Base-by-base conservation (phyloP, 1,140 invertebrate genomes). In the Trissolcus basalis region DNA sequence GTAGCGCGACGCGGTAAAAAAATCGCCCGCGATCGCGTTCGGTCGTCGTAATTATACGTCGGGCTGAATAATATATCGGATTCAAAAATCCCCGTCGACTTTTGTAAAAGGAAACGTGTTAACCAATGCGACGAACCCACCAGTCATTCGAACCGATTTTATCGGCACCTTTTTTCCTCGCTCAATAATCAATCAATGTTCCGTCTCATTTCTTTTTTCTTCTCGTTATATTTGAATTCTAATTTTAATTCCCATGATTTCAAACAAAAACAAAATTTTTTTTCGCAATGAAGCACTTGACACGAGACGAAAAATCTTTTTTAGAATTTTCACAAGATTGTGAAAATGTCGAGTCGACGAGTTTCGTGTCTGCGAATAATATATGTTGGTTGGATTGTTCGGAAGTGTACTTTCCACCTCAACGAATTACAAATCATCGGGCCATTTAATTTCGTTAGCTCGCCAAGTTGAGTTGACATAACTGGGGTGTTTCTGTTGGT, bases 361-460 rank as follows among this genome's bases (percentile, higher is more conserved):
- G n/a, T n/a, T n/a, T n/a, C n/a, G n/a, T n/a, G n/a, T n/a, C n/a
- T n/a, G n/a, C n/a, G n/a, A n/a, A n/a, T n/a, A n/a, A n/a, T n/a
- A n/a, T n/a, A 27, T 27, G 19, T 27, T 27, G 19, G 6, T 27
- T 27, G 19, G 19, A 27, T 27, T 3, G 19, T 27, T 27, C 1
- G 19, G 19, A n/a, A n/a, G n/a, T n/a, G n/a, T 27, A 27, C 6
- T 27, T 27, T 27, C 1, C 2, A 27, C 2, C 6, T 27, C 2
- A 27, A 27, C 1, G 19, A 27, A 3, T 39, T 39, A 35, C 50
- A 59, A 27, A 27, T 27, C 19, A 27, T 27, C 19, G 19, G 19
- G 47, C 43, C 14, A 27, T 54, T 51, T 68, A 58, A 74, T 68
- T 68, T 74, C 12, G 58, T 68, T 64, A 69, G 19, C n/a, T 51